Conservation (phyloP, 2,888 invertebrate genomes). For the Patella depressa region DNA sequence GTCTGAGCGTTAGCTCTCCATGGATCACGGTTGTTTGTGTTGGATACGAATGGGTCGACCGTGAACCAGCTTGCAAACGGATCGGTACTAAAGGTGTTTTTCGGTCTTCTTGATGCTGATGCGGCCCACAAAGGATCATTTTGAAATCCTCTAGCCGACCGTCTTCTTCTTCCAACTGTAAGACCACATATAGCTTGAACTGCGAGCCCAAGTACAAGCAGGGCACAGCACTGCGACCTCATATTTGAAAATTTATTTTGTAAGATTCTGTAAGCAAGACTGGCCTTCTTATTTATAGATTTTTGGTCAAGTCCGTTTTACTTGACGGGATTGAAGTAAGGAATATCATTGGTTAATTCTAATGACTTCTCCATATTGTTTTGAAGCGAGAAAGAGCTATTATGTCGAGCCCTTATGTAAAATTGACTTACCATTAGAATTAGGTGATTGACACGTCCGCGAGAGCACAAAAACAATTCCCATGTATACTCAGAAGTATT, state of each 20-base stretch:
- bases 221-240: too few species aligned
- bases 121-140: background rate
- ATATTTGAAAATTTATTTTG: too few species aligned
- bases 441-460: background rate
- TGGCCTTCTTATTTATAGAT: too few species aligned
- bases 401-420: background rate
- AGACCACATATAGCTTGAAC: too few species aligned
- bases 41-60: background rate
- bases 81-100: background rate
- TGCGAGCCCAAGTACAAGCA: too few species aligned
- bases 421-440: background rate
- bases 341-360: background rate
- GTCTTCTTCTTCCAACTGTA: too few species aligned
- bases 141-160: background rate
- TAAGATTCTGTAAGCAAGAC: too few species aligned
- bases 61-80: conserved; percentile 2
- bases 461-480: background rate
- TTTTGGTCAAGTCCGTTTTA: too few species aligned
- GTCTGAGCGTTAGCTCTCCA: background rate
- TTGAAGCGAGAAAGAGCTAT: background rate
- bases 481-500: background rate
- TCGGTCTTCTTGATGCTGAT: background rate
- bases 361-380: background rate
- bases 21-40: background rate
- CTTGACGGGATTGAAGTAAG: too few species aligned